Evolutionary conservation across 2,888 invertebrate genomes (phyloP).

Genomic region (Andrena bucephala): DNA sequence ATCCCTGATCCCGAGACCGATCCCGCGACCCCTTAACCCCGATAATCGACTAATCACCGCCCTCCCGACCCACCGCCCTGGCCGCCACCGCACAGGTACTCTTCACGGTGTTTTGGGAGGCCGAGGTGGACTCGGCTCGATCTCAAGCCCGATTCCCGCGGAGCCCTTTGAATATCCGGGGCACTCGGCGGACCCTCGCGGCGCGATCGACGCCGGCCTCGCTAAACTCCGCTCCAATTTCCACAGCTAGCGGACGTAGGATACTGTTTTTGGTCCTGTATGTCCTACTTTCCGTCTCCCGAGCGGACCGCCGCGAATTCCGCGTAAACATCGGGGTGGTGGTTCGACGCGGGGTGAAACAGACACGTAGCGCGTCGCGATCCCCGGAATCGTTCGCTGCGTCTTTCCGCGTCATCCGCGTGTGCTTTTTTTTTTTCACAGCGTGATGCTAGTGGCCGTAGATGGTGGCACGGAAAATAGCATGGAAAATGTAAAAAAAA

Average conservation of each 20-base stretch:
- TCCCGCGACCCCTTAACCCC: conserved; percentile 41
- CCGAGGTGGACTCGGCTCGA: background rate
- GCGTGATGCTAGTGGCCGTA: background rate
- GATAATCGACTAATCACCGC: conserved; percentile 39
- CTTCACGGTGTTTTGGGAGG: background rate
- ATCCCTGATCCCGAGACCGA: background rate
- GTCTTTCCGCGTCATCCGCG: background rate
- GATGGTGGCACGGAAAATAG: background rate
- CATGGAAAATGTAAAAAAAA: background rate
- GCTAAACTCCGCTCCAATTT: background rate
- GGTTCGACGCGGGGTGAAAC: background rate
- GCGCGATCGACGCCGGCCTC: background rate
- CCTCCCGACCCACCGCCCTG: conserved; percentile 1
- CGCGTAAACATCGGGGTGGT: background rate
- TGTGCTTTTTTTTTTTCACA: too few species aligned
- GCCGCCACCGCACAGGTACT: background rate
- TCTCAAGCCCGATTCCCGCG: background rate
- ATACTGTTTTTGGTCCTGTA: conserved; percentile 47
- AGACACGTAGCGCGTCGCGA: too few species aligned
- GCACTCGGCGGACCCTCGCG: too few species aligned
- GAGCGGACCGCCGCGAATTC: background rate
- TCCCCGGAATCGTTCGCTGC: background rate
- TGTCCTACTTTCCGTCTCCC: conserved; percentile 13
- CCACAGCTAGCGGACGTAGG: conserved; percentile 25
- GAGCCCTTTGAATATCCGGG: background rate